Evolutionary conservation across 2,797 vertebrate genomes (phyloP).

Genomic region (Bucorvus abyssinicus): DNA sequence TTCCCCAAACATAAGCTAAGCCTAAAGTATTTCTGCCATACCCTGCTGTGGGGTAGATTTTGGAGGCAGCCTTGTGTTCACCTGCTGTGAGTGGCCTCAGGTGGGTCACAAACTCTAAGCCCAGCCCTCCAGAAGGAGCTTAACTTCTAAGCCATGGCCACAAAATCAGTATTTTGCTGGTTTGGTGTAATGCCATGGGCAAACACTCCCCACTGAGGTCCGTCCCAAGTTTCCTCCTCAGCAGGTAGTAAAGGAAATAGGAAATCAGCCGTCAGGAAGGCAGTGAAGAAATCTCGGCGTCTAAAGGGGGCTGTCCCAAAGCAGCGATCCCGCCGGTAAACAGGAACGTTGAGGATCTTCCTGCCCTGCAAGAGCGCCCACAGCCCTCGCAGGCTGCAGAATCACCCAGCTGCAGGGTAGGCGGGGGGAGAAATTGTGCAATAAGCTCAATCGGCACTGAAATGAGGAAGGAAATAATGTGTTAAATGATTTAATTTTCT

Average conservation of each 20-base stretch:
- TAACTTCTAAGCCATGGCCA: background rate
- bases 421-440: conserved; percentile 51
- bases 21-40: background rate
- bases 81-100: background rate
- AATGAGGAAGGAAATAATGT: conserved; percentile 78
- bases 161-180: background rate
- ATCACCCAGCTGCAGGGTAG: background rate
- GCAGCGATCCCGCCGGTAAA: background rate
- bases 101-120: background rate
- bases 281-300: background rate
- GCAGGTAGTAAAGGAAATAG: background rate
- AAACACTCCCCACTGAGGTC: background rate
- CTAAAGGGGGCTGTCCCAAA: background rate
- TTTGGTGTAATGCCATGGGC: accelerated
- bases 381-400: background rate
- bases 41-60: background rate
- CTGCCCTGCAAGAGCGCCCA: background rate
- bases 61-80: background rate
- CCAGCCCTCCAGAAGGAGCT: background rate
- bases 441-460: conserved; percentile 53
- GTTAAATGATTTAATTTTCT: conserved; percentile 71
- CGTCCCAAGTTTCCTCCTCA: background rate
- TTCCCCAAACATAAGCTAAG: background rate
- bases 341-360: background rate
- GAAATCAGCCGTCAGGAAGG: background rate